Evolutionary conservation across 2,888 invertebrate species (phyloP), one percentile per base, ranked within the genome.

Genomic region (Slavum lentiscoides): DNA sequence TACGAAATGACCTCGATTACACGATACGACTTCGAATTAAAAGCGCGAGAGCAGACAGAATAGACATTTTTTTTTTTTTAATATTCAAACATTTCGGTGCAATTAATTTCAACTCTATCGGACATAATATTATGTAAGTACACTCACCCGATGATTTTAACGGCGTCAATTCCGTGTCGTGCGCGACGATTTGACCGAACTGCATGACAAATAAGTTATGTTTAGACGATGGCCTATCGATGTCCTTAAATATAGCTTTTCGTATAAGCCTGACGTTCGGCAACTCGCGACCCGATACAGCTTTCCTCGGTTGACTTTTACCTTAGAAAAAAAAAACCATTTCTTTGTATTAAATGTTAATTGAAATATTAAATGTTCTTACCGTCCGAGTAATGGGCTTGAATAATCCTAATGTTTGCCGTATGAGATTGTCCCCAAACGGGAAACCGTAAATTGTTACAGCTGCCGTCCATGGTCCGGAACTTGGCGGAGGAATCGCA

Each of bases 401-500:
- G 70, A 9, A 80, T 43, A n/a, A 80, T 80, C n/a, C 80, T 9
- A 1, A 74, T 70, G 49, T 58, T 59, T 2, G 66, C 90, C 0
- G 91, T 91, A 84, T 92, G 91, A 0, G 94, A 91, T 74, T 90
- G 89, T n/a, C 98, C 98, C 90, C 93, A 91, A 11, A 91, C 89
- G 0, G 97, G 94, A 84, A 93, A 90, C 82, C 90, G 88, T 69
- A 93, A 87, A 87, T 98, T 98, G 87, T 99, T 99, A 86, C 98
- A 99, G 1, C 95, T 91, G 0, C 98, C 98, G 86, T 98, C 97
- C 83, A 93, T 90, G 0, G 93, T 89, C 58, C 94, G 89, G 86
- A 95, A 96, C 43, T n/a, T 62, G 15, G 74, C 72, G 11, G 49
- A 64, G 9, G 58, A 39, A 30, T 87, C 86, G 83, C 90, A 90